phyloP scores from a whole-genome alignment of 1,140 invertebrate genomes.

The Saccostrea echinata region DNA sequence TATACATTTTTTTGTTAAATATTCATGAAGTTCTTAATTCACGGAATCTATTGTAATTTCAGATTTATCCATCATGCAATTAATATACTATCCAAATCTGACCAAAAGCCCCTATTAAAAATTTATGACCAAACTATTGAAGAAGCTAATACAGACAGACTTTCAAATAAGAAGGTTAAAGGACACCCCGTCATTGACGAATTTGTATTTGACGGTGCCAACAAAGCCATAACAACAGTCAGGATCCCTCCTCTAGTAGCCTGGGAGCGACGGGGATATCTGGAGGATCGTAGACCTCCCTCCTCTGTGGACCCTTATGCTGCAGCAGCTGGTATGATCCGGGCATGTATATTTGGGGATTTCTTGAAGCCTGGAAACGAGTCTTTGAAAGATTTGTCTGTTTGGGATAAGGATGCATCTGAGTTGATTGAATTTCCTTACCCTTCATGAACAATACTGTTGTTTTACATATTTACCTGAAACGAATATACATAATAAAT shows the following conservation, averaged over 20 bases:
- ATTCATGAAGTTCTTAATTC: no score
- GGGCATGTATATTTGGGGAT: conserved; percentile 79
- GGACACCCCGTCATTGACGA: conserved; percentile 73
- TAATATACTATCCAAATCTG: conserved; percentile 89
- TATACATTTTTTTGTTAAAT: no score
- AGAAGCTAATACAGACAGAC: conserved; percentile 78
- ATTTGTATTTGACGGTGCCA: conserved; percentile 79
- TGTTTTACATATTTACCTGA: no score
- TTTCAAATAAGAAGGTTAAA: conserved; percentile 77
- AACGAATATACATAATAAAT: no score
- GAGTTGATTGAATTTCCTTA: neutral
- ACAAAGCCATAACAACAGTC: conserved; percentile 79
- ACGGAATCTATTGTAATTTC: conserved; percentile 45
- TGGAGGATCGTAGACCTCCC: conserved; percentile 94
- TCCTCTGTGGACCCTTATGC: conserved; percentile 95
- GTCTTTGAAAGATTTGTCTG: neutral
- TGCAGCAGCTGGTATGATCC: conserved; percentile 70
- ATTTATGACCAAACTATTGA: conserved; percentile 88
- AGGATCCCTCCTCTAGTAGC: conserved; percentile 84
- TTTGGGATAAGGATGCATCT: neutral
- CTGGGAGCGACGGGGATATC: conserved; percentile 92
- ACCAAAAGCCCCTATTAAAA: conserved; percentile 90
- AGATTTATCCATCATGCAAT: conserved; percentile 81
- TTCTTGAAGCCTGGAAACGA: conserved; percentile 31
- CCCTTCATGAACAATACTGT: no score